These are phyloP conservation scores for Pseudomyrmex flavicornis DNA, from an alignment of 1,140 invertebrate species.

Conservation along the genomic window DNA sequence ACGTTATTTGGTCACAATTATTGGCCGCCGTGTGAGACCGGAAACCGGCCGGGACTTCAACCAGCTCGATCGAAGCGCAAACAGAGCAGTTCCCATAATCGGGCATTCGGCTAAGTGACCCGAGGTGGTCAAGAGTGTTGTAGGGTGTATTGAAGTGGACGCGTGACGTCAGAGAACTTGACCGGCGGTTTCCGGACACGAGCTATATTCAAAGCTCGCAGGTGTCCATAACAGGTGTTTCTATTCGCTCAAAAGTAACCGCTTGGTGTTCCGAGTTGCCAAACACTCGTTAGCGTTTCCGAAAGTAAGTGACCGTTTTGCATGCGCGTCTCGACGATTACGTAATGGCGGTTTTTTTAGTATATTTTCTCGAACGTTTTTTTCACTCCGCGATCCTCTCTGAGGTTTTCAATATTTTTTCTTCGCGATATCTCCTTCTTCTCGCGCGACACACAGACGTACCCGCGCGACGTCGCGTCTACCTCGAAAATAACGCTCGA, in stretches of 20 bases:
- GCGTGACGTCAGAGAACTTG: conserved; percentile 3
- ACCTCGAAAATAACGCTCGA: not conserved
- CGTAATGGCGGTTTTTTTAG: too few species aligned
- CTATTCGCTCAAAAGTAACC: not conserved
- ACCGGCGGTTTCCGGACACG: not conserved
- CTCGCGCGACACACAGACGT: not conserved
- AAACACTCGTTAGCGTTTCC: not conserved
- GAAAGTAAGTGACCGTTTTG: too few species aligned
- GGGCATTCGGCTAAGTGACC: not conserved
- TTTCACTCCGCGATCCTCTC: not conserved
- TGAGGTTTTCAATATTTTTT: not conserved
- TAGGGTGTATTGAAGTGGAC: not conserved
- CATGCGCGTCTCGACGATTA: too few species aligned
- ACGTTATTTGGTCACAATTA: not conserved
- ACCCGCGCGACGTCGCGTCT: not conserved
- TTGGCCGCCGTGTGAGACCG: not conserved
- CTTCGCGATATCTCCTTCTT: not conserved
- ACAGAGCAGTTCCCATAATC: conserved; percentile 45
- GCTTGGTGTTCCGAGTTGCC: not conserved
- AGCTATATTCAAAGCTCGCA: conserved; percentile 21
- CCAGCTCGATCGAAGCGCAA: conserved; percentile 2
- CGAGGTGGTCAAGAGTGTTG: conserved; percentile 27
- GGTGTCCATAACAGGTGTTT: conserved; percentile 3
- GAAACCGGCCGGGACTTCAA: not conserved
- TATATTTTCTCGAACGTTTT: not conserved